These are phyloP conservation scores for Tenthredo amoena DNA, from an alignment of 2,888 invertebrate species.

Conservation along the genomic window DNA sequence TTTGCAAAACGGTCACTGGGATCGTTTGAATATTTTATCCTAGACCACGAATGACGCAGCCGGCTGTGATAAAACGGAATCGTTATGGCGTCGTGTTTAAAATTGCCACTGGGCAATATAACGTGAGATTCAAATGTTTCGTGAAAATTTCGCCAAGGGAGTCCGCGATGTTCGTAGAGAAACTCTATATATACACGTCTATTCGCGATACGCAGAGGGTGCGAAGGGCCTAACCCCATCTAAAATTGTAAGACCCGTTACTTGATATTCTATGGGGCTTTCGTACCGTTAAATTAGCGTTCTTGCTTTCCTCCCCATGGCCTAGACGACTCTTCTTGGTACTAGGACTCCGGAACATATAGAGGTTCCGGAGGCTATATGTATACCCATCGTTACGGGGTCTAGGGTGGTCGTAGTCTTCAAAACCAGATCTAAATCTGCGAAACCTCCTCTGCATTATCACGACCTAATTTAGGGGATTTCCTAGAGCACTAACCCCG, in stretches of 20 bases:
- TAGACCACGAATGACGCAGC: neutral
- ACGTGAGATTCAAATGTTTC: slow-evolving; percentile 41
- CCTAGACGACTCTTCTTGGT: neutral
- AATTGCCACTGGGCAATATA: slow-evolving; percentile 4
- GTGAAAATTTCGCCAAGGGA: slow-evolving; percentile 20
- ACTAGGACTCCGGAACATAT: neutral
- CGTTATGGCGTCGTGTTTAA: slow-evolving; percentile 19
- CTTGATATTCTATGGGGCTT: slow-evolving; percentile 46
- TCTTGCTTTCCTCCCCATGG: neutral
- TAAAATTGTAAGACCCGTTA: slow-evolving; percentile 26
- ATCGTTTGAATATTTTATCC: slow-evolving; percentile 36
- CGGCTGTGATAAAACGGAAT: slow-evolving; percentile 32
- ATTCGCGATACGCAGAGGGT: neutral
- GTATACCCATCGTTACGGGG: neutral
- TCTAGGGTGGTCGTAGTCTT: neutral
- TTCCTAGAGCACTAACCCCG: neutral
- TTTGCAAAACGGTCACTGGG: slow-evolving; percentile 14
- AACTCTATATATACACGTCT: neutral
- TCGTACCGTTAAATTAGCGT: slow-evolving; percentile 41
- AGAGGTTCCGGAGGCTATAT: neutral
- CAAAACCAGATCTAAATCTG: slow-evolving; percentile 34
- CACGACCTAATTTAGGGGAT: slow-evolving; percentile 33
- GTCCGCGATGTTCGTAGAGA: neutral
- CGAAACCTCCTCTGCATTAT: slow-evolving; percentile 30
- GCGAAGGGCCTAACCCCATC: neutral